These are phyloP conservation scores for Protosalanx chinensis DNA, from an alignment of 2,797 vertebrate genomes.

Conservation along the genomic window DNA sequence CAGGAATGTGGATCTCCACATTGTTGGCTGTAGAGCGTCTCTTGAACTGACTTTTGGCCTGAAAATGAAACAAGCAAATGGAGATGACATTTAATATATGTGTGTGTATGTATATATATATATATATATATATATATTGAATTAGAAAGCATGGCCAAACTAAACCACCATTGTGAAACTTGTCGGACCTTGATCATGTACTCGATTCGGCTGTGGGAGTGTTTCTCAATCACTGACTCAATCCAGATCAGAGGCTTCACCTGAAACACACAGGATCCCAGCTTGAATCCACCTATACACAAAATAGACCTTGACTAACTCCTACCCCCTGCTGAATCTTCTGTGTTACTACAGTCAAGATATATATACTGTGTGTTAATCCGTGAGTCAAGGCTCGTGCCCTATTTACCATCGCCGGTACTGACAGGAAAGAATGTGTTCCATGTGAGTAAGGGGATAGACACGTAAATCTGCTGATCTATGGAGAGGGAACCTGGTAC, in stretches of 20 bases:
- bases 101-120: not conserved
- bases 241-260: conserved; percentile 83
- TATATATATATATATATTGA: too few relatives aligned
- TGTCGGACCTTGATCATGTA: conserved; percentile 96
- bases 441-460: not conserved
- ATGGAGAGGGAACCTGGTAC: conserved; percentile 33
- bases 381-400: not conserved
- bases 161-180: not conserved
- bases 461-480: not conserved
- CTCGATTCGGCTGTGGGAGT: conserved; percentile 98
- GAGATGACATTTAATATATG: not conserved
- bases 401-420: not conserved
- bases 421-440: not conserved
- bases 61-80: not conserved
- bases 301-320: too few relatives aligned
- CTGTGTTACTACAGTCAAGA: not conserved
- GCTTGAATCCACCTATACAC: not conserved
- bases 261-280: not conserved
- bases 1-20: conserved; percentile 98
- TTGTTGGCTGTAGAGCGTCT: conserved; percentile 97
- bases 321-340: not conserved
- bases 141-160: too few relatives aligned
- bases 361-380: not conserved
- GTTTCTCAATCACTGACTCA: conserved; percentile 98
- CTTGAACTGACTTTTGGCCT: conserved; percentile 99